These are phyloP conservation scores for Myzus persicae DNA, from an alignment of 1,140 invertebrate genomes.

Conservation along the genomic window DNA sequence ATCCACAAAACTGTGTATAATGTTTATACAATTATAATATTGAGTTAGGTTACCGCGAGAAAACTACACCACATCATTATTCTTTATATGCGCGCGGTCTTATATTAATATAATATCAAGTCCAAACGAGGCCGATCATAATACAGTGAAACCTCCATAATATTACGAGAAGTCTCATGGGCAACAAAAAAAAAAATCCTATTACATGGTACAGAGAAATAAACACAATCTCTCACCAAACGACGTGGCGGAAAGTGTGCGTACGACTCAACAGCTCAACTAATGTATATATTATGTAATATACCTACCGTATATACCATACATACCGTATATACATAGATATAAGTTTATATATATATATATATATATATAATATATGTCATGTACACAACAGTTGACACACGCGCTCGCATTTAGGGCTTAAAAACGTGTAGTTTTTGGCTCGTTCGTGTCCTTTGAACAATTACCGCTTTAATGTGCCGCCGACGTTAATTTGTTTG, in stretches of 20 bases:
- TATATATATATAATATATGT: neutral
- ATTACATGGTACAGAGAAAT: neutral
- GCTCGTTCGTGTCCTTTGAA: neutral
- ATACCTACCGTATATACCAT: neutral
- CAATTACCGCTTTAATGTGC: slow-evolving; percentile 28
- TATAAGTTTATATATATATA: too few species aligned
- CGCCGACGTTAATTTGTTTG: slow-evolving; percentile 35
- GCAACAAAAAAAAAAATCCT: neutral
- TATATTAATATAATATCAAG: neutral
- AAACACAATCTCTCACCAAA: neutral
- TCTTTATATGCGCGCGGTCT: neutral
- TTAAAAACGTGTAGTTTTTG: slow-evolving; percentile 22
- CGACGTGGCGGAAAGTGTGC: neutral
- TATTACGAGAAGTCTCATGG: neutral
- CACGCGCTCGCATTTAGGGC: neutral
- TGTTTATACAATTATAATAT: neutral
- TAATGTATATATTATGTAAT: neutral
- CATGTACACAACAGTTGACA: neutral
- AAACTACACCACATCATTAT: neutral
- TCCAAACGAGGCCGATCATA: neutral
- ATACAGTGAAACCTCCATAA: neutral
- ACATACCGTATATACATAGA: too few species aligned
- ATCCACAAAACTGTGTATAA: neutral
- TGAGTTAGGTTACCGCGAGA: neutral
- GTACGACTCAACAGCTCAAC: neutral